A percentile compares a stretch with the other conserved stretches of the same genome.
These are phyloP conservation scores for Neoarius graeffei DNA, from an alignment of 2,113 vertebrate genomes.

Conservation along the genomic window DNA sequence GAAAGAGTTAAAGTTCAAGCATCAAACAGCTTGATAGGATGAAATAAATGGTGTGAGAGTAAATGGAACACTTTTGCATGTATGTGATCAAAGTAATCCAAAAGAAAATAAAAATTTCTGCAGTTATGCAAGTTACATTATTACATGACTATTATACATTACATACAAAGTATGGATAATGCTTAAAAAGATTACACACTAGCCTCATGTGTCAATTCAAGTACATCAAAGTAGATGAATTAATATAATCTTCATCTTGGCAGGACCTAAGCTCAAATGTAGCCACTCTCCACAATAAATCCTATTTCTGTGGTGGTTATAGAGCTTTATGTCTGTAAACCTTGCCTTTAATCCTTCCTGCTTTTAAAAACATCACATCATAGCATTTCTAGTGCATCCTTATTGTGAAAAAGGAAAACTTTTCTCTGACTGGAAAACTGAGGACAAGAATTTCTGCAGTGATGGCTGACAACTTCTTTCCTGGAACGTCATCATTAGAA, in stretches of 20 bases:
- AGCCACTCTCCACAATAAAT: constrained; percentile 17
- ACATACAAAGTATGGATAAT: constrained; percentile 6
- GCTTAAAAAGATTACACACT: constrained; percentile 5
- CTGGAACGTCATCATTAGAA: constrained; percentile 16
- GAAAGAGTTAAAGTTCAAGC: background rate
- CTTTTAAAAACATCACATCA: constrained; percentile 8
- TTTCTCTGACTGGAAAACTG: constrained; percentile 22
- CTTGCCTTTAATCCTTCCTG: constrained; percentile 10
- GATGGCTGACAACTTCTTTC: background rate
- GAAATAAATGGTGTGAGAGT: background rate
- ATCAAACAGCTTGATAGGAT: background rate
- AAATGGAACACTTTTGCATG: background rate
- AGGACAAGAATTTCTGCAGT: constrained; percentile 4
- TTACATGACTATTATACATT: background rate
- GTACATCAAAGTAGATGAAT: constrained; percentile 7
- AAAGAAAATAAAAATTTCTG: constrained; percentile 13
- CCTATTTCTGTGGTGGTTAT: constrained; percentile 21
- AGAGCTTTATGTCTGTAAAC: background rate
- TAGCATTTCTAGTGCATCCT: background rate
- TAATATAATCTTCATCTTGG: background rate
- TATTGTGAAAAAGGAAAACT: constrained; percentile 3
- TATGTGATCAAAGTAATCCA: constrained; percentile 9
- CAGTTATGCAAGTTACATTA: background rate
- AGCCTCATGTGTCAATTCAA: constrained; percentile 8
- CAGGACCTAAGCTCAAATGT: constrained; percentile 6